Evolutionary conservation across 1,140 invertebrate species (phyloP), one percentile per base, ranked within the genome.

Genomic region (Drosophila kohkoa): DNA sequence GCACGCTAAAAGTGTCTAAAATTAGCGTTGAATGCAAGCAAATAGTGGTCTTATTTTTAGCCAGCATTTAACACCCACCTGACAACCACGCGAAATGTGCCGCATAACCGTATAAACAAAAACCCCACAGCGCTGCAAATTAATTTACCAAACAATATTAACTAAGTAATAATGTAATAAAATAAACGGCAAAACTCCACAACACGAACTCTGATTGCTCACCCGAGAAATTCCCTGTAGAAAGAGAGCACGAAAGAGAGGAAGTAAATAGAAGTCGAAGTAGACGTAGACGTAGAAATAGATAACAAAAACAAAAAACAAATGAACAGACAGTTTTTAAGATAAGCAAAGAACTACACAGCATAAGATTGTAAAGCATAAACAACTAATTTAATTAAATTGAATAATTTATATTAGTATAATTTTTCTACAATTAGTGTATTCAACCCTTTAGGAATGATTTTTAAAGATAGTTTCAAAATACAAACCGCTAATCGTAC

Each of bases 1-100:
- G 58, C 60, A 71, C 71, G 75, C 81, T 73, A 76, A 71, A 72
- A 72, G 66, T 79, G 63, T 60, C 81, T 82, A 82, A 82, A 82
- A 79, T 82, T 82, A 82, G 81, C 71, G 46, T 57, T 57, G 62
- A 77, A 59, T 79, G 80, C 77, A 79, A 62, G 68, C 62, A 57
- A 41, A 15, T 51, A 32, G 51, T 16, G 48, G 5, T 46, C 15
- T 48, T 83, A 82, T 79, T 77, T 83, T 77, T 83, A 83, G 81
- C 13, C 58, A 52, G 49, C 35, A 64, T 65, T 68, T 82, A 79
- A 74, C 80, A 82, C 81, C 80, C 73, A 77, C 66, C 46, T 54
- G 38, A 74, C 45, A 43, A 63, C 45, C 75, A 78, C 65, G 78
- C 54, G 69, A 58, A 59, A 41, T 41, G 46, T 45, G 28, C 13